Evolutionary conservation across 1,140 invertebrate genomes (phyloP), one percentile per base, ranked within the genome.

Genomic region (Anastrepha ludens): DNA sequence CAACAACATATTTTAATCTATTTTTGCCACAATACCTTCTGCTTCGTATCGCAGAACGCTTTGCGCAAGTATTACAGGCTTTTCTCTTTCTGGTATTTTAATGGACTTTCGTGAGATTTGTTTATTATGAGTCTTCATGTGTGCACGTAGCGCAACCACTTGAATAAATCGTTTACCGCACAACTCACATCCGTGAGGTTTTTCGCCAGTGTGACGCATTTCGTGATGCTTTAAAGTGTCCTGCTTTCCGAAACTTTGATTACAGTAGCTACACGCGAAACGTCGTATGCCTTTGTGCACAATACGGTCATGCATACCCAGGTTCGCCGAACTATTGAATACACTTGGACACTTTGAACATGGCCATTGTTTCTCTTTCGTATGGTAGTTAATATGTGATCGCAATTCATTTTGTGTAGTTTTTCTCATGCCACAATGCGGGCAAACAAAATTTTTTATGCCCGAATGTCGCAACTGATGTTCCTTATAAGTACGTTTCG

Each of bases 201-300:
- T 91, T 87, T 93, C 94, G 4, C 95, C 95, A 74, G 89, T 89
- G n/a, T 89, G 89, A 2, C 58, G 58, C 81, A 87, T 87, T 87
- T 88, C 87, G 74, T 89, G 89, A 86, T 87, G 85, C 60, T 88
- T 89, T 7, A 88, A 59, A 50, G 86, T 85, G n/a, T 87, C 74
- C n/a, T 55, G 55, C 50, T 87, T 89, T 7, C 81, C 87, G 86
- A 89, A 89, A 15, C 58, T 59, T 70, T 85, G 65, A 87, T 88
- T 67, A 85, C 89, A 89, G 85, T 85, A 89, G 29, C 55, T 60
- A 67, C 89, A 89, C 1, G 47, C 41, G 81, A 85, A 89, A 20
- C 47, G 60, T 44, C 87, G 67, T 17, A 88, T 78, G 3, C 87
- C 86, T n/a, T 86, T n/a, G 58, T 89, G 89, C 0, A 89, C 89